Evolutionary conservation across 2,797 vertebrate genomes (phyloP), one percentile per base, ranked within the genome.

Genomic region (Lutra lutra): DNA sequence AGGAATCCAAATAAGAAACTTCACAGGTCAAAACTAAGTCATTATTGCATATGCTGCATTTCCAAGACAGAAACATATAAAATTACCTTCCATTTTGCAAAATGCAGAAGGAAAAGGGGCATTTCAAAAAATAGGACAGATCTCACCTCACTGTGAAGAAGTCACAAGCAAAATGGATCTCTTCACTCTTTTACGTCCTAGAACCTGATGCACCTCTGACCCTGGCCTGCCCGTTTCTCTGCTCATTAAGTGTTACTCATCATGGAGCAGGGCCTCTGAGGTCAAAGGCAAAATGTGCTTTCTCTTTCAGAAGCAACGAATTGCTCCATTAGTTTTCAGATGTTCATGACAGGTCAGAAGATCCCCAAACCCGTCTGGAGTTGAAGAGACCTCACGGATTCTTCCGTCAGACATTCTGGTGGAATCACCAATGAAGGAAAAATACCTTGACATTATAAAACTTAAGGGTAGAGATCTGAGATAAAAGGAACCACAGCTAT

Each of bases 301-400:
- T 56, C 12, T 48, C 85, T 78, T 82, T 88, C 25, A 2, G 18
- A 17, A 80, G 83, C 85, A 40, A 54, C 2, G 51, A 82, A 66
- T 56, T 51, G 83, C 82, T 95, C 94, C 94, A 87, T 93, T 97
- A 80, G 75, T 96, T 89, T 82, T 68, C 75, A 43, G 83, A 91
- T 3, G 70, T 18, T 38, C 86, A 60, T 10, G 38, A 35, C 43
- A 75, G 90, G 92, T 95, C 97, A 96, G 83, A 96, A 75, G 78
- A 89, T 89, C 38, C 85, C 72, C 0, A 7, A 80, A 29, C 70
- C 86, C 89, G 64, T 97, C 96, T 95, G 62, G 9, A 84, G 89
- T 29, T 56, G 68, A 93, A 94, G 68, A 95, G 96, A 92, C 92
- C 85, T 94, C 66, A 15, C 2, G 1, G 27, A 73, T 86, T 54